Conservation (phyloP, 2,113 vertebrate genomes). For the Platichthys stellatus region DNA sequence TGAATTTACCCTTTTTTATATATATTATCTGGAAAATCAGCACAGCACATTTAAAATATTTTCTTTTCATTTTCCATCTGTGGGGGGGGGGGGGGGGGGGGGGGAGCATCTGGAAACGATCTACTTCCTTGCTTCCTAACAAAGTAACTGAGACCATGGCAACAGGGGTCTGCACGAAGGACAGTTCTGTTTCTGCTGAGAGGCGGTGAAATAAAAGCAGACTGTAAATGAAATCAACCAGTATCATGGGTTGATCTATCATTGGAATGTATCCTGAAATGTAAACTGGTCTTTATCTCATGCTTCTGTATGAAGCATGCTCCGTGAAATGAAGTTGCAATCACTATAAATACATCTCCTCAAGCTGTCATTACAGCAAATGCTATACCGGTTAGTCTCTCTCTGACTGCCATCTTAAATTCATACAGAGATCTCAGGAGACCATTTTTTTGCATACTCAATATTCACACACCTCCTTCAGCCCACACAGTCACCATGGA, state of each 20-base stretch:
- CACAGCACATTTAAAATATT: constrained; percentile 57
- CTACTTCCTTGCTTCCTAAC: constrained; percentile 51
- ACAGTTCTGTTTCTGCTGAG: constrained; percentile 12
- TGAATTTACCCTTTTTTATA: neutral
- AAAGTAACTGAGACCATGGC: constrained; percentile 65
- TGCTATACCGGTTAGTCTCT: constrained; percentile 47
- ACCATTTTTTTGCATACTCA: constrained; percentile 81
- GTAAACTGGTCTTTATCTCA: constrained; percentile 15
- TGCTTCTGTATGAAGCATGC: neutral
- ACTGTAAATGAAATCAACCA: constrained; percentile 13
- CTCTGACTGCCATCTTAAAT: constrained; percentile 75
- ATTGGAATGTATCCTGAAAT: constrained; percentile 18
- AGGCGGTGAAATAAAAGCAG: constrained; percentile 25
- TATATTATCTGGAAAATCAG: constrained; percentile 24
- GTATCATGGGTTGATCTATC: constrained; percentile 8
- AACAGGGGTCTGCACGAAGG: constrained; percentile 43
- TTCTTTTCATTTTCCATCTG: constrained; percentile 60
- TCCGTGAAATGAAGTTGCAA: constrained; percentile 14
- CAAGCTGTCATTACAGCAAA: constrained; percentile 29
- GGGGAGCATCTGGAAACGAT: constrained; percentile 59
- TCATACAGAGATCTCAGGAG: constrained; percentile 81
- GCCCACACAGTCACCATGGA: constrained; percentile 83
- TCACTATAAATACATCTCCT: constrained; percentile 10
- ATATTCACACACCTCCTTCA: constrained; percentile 81
- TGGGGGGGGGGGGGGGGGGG: too few relatives aligned